A percentile compares a stretch with the other conserved stretches of the same genome.
phyloP scores from a whole-genome alignment of 2,888 invertebrate genomes.

The Cloeon dipterum region DNA sequence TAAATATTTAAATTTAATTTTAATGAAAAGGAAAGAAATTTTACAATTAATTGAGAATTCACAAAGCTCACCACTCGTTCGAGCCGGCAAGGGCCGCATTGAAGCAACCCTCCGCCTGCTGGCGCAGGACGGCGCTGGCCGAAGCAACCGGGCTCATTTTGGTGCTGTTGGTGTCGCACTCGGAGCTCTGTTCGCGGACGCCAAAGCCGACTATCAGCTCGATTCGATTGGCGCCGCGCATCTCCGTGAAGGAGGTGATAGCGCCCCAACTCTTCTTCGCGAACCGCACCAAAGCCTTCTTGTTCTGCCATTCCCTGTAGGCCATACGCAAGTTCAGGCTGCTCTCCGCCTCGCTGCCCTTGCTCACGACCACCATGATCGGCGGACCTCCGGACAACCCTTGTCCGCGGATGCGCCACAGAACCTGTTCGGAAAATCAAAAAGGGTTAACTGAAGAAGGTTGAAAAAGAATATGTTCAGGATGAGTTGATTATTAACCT shows the following conservation, averaged over 20 bases:
- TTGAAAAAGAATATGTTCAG: too few relatives aligned
- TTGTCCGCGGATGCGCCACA: too few relatives aligned
- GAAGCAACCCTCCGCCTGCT: constrained; percentile 10
- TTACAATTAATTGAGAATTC: too few relatives aligned
- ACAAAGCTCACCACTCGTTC: not conserved
- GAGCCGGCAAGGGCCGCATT: constrained; percentile 9
- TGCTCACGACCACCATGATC: constrained; percentile 7
- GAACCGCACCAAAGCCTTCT: constrained; percentile 8
- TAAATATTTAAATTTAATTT: not conserved
- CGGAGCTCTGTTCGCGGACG: not conserved
- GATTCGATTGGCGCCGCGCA: constrained; percentile 10
- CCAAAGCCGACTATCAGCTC: constrained; percentile 9
- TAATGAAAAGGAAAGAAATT: too few relatives aligned
- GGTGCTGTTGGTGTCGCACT: constrained; percentile 6
- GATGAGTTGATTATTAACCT: not conserved
- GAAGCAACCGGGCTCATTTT: constrained; percentile 8
- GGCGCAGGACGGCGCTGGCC: constrained; percentile 7
- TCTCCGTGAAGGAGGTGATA: constrained; percentile 10
- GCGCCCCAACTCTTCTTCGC: constrained; percentile 8
- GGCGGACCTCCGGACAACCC: not conserved
- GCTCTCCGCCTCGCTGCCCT: constrained; percentile 8
- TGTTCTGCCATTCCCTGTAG: constrained; percentile 6
- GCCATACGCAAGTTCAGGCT: constrained; percentile 7
- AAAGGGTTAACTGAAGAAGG: too few relatives aligned
- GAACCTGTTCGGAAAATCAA: too few relatives aligned